These are phyloP conservation scores for Podabrus alpinus DNA, from an alignment of 2,888 invertebrate genomes.

Conservation along the genomic window DNA sequence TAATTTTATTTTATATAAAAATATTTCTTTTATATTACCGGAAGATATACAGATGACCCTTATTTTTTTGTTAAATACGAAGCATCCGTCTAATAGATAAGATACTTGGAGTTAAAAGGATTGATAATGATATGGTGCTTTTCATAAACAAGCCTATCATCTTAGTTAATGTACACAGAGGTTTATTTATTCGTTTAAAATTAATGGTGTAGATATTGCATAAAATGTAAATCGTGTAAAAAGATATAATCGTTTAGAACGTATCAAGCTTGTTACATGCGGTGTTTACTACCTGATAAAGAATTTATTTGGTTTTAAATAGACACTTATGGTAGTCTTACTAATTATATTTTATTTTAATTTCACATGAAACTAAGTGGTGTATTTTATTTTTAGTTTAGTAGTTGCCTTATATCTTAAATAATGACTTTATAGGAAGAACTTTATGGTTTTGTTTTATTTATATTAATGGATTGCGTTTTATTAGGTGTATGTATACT, in stretches of 20 bases:
- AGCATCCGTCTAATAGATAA: neutral
- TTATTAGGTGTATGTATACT: neutral
- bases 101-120: neutral
- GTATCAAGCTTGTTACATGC: conserved; percentile 8
- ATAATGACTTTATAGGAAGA: neutral
- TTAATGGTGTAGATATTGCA: conserved; percentile 19
- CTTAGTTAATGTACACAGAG: neutral
- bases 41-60: neutral
- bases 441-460: neutral
- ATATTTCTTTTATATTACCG: neutral
- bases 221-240: conserved; percentile 16
- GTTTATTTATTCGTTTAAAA: conserved; percentile 5
- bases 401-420: neutral
- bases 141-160: conserved; percentile 7
- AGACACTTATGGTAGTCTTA: neutral
- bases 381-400: neutral
- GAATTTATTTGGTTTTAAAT: neutral
- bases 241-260: conserved; percentile 11
- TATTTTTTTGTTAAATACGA: neutral
- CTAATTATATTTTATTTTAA: neutral
- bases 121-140: conserved; percentile 11
- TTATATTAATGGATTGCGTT: neutral
- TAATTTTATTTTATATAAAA: neutral
- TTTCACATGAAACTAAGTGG: neutral
- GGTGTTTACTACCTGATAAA: conserved; percentile 6